These are phyloP conservation scores for Liasis olivaceus DNA, from an alignment of 2,797 vertebrate genomes.

Conservation along the genomic window DNA sequence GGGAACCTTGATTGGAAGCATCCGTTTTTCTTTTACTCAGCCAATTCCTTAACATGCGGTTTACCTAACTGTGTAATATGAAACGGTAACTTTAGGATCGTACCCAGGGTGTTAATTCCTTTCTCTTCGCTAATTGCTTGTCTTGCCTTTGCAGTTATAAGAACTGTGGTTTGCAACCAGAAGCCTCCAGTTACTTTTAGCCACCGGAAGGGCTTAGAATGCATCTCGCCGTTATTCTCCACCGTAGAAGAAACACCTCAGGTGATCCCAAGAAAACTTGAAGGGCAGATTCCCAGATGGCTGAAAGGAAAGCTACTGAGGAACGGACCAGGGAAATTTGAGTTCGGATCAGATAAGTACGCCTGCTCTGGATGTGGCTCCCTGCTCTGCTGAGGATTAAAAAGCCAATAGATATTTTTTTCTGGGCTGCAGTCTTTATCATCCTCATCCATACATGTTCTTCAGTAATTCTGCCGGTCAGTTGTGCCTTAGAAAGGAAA, in stretches of 20 bases:
- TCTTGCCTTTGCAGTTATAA: constrained; percentile 62
- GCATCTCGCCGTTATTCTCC: constrained; percentile 78
- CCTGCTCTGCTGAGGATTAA: neutral
- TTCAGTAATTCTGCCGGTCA: neutral
- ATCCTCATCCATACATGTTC: neutral
- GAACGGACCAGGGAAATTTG: constrained; percentile 92
- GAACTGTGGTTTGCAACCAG: constrained; percentile 31
- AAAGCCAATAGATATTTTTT: neutral
- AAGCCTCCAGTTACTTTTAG: neutral
- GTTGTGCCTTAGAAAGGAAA: neutral
- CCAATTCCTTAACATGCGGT: neutral
- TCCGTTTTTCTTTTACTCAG: too few species aligned
- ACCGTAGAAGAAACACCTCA: constrained; percentile 82
- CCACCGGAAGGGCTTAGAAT: constrained; percentile 70
- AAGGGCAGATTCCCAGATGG: constrained; percentile 86
- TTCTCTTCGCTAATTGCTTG: neutral
- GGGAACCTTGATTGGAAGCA: neutral
- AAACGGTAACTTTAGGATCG: neutral
- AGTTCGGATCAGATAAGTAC: constrained; percentile 91
- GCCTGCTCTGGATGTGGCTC: constrained; percentile 11
- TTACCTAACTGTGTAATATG: neutral
- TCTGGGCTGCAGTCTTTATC: neutral
- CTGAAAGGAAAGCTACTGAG: constrained; percentile 86
- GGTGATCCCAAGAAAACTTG: constrained; percentile 75
- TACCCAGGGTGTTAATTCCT: neutral